Conservation (phyloP, 92 coral and sea anemone genomes). For the Palythoa heliodiscus region DNA sequence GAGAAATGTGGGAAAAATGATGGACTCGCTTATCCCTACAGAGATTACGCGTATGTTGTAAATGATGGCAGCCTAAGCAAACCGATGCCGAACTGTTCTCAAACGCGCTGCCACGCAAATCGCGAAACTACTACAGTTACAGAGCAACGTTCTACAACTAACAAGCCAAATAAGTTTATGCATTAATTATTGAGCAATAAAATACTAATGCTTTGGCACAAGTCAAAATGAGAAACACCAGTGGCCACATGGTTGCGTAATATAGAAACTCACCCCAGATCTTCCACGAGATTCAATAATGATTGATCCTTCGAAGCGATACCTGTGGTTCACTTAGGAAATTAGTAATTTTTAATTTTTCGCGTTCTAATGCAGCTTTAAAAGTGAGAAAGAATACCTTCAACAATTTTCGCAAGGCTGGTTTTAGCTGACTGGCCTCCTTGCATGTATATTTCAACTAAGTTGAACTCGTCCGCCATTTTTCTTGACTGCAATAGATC, state of each 20-base stretch:
- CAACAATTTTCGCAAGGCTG: conserved; percentile 18
- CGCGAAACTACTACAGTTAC: neutral
- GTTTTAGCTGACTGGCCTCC: conserved; percentile 15
- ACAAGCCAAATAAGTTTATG: too few species aligned
- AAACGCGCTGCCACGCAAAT: neutral
- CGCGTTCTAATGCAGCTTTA: neutral
- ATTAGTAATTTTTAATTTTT: too few species aligned
- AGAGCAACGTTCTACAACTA: too few species aligned
- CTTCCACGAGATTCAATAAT: conserved; percentile 51
- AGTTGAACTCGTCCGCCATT: conserved; percentile 16
- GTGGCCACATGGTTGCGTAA: neutral
- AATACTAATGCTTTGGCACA: too few species aligned
- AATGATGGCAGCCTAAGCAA: too few species aligned
- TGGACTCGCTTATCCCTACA: too few species aligned
- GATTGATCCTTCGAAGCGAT: conserved; percentile 4
- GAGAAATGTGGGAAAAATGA: too few species aligned
- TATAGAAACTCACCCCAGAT: conserved; percentile 62
- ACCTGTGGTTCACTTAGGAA: neutral
- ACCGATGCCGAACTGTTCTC: neutral
- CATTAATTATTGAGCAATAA: too few species aligned
- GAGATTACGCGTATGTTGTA: too few species aligned
- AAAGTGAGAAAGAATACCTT: neutral
- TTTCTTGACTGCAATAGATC: neutral
- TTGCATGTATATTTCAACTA: conserved; percentile 15
- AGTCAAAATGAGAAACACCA: too few species aligned